Base-by-base conservation (phyloP, 2,888 invertebrate species). In the Tanytarsus gracilentus region DNA sequence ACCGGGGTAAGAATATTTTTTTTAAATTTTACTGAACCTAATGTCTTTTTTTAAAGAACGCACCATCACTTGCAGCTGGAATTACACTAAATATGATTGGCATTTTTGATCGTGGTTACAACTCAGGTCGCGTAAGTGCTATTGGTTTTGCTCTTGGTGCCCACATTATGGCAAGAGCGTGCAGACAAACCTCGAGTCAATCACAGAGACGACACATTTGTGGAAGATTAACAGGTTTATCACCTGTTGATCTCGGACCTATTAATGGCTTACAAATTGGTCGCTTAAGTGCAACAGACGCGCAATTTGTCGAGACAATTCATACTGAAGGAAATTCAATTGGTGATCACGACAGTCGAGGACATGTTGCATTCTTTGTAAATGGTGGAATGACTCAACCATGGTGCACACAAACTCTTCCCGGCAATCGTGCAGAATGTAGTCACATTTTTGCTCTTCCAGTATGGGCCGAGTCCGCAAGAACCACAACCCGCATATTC, bases 121-220 rank as follows among this genome's bases (percentile, higher is more conserved):
- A 25, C n/a, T 25, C 25, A 6, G 50, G 36, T n/a, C 7, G 23
- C 8, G 29, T 60, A 9, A 29, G 29, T n/a, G 8, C 50, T 5
- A 36, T 60, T 36, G 60, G 60, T 5, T 50, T 50, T n/a, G n/a
- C 55, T n/a, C 55, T 55, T 29, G 55, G 55, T 11, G 55, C 23
- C 6, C 55, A 55, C 21, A 39, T 55, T 6, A 3, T 39, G 4
- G 36, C 6, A 21, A 23, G 16, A 7, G 18, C 39, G n/a, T 36
- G 55, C 3, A 8, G 55, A 7, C 23, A 21, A 11, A 21, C 39
- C 6, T 6, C n/a, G 11, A 39, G 9, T 7, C 33, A 36, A 14
- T 55, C 55, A 9, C 4, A 30, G 25, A n/a, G 16, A 3, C 5
- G 14, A 21, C 16, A 39, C 26, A 39, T n/a, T 9, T 9, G 33